These are phyloP conservation scores for Meleagris gallopavo DNA, from an alignment of 2,113 vertebrate species.

Conservation along the genomic window DNA sequence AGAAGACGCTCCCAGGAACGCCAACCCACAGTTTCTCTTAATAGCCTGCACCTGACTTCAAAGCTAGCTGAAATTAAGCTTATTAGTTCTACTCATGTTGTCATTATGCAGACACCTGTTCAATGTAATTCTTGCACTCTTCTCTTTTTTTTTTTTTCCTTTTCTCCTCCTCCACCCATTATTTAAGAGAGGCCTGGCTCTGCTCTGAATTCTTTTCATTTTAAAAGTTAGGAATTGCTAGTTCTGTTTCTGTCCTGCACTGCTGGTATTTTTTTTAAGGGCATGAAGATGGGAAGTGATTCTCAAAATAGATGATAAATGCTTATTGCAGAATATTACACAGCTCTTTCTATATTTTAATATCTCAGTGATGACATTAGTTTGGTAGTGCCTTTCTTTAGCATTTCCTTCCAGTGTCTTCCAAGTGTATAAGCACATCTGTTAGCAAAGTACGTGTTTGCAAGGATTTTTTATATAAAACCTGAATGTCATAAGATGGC, in stretches of 20 bases:
- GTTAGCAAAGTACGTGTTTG: neutral
- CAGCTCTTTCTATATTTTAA: neutral
- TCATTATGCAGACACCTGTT: slow-evolving; percentile 34
- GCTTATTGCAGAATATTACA: neutral
- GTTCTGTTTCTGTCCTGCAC: neutral
- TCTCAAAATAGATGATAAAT: neutral
- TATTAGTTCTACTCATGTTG: slow-evolving; percentile 31
- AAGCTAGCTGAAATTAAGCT: slow-evolving; percentile 59
- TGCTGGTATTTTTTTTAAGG: neutral
- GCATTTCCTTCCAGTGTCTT: neutral
- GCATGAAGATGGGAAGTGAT: neutral
- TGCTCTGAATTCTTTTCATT: neutral
- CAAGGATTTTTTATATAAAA: neutral
- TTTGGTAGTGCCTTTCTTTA: neutral
- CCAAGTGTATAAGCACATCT: neutral
- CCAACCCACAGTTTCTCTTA: slow-evolving; percentile 38
- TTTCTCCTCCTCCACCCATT: neutral
- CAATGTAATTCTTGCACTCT: neutral
- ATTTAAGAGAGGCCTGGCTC: neutral
- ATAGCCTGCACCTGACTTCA: slow-evolving; percentile 51
- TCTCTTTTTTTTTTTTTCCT: accelerated
- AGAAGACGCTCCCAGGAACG: slow-evolving; percentile 16
- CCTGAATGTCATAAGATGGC: neutral
- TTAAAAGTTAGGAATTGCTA: neutral
- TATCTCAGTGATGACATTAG: neutral